Evolutionary conservation across 2,888 invertebrate species (phyloP), one percentile per base, ranked within the genome.

Genomic region (Drosophila macrospina): DNA sequence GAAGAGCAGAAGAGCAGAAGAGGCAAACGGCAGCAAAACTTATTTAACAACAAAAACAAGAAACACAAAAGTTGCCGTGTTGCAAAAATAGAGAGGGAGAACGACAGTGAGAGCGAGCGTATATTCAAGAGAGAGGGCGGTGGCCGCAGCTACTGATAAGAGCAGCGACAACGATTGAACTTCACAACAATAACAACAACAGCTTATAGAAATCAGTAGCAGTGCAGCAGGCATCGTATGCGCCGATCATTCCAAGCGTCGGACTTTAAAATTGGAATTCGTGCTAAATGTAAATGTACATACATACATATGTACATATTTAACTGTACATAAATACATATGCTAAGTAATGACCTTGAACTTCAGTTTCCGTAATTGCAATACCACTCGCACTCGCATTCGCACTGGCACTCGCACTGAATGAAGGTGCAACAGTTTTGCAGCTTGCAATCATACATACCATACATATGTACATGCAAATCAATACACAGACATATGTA

Each of bases 321-420:
- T 56, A 52, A 24, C 16, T 37, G 20, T 44, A 39, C 28, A 28
- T 54, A 10, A 26, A 32, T 32, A 45, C 13, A 11, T 47, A 54
- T 65, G 50, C 65, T 65, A 76, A 70, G 59, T 59, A 71, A 71
- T 88, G 86, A 83, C 83, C 83, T 88, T 83, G 82, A 88, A 88
- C 82, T 88, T 83, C 70, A 69, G 37, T 64, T 72, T 66, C 55
- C 67, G 59, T 59, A 72, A 63, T 60, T 36, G 61, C 55, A 57
- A 51, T 54, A 65, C 50, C 60, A 69, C 37, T 36, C 36, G 36
- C 13, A 36, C 13, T 36, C 36, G 68, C 57, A 48, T 5, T 48
- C 26, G 39, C 37, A 54, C 44, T 42, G 36, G 24, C 52, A 48
- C 7, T 48, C 26, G 39, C 37, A 54, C 44, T 42, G 36, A 51